A percentile compares a stretch with the other conserved stretches of the same genome.
Conservation (phyloP, 2,113 vertebrate genomes). For the Egretta garzetta region DNA sequence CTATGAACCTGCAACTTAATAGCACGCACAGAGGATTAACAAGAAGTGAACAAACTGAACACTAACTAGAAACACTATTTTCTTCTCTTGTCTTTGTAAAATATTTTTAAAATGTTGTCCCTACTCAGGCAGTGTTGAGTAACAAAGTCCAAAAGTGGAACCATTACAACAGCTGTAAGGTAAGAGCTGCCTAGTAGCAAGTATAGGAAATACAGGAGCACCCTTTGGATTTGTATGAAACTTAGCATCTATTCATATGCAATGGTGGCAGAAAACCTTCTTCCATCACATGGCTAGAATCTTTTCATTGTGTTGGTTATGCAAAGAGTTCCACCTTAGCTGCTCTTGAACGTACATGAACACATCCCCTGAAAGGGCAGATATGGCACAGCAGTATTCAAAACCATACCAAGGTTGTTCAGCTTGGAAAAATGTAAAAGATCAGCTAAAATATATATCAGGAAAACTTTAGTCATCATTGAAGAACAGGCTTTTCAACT, state of each 20-base stretch:
- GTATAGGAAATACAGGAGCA: neutral
- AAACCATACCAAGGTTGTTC: neutral
- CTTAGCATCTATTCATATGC: neutral
- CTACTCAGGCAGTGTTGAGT: neutral
- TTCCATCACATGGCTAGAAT: neutral
- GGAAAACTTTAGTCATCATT: neutral
- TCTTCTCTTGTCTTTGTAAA: neutral
- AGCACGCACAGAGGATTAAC: neutral
- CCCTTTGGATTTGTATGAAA: neutral
- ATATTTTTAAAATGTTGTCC: neutral
- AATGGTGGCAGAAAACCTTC: neutral
- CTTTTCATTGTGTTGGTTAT: neutral
- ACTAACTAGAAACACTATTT: neutral
- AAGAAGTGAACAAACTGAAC: neutral
- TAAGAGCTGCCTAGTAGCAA: neutral
- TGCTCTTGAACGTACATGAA: neutral
- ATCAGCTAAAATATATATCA: neutral
- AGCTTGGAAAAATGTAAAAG: neutral
- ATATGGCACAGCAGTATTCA: neutral
- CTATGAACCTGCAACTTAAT: neutral
- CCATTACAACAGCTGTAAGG: neutral
- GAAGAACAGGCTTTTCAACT: slow-evolving; percentile 22
- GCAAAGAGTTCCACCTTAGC: neutral
- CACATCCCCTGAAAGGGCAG: neutral
- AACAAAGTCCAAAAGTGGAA: neutral